A percentile compares a stretch with the other conserved stretches of the same genome.
Evolutionary conservation across 2,113 vertebrate genomes (phyloP).

Genomic region (Tauraco erythrolophus): DNA sequence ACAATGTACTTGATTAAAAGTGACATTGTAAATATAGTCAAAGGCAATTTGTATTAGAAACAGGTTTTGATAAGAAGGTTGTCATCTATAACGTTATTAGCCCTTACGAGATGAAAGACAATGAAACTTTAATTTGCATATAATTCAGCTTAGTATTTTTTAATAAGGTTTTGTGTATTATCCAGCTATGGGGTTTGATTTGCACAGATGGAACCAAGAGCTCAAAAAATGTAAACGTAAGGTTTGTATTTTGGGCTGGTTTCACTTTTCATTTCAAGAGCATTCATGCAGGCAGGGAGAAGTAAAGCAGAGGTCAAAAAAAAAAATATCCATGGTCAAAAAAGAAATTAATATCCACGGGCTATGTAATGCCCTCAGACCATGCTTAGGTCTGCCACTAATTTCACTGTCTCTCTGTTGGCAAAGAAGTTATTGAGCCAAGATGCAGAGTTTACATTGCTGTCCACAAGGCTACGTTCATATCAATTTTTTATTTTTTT

Average conservation of each 20-base stretch:
- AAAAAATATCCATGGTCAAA: background rate
- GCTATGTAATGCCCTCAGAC: background rate
- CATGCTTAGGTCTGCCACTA: background rate
- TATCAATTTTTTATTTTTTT: background rate
- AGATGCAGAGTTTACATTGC: background rate
- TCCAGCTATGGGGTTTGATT: background rate
- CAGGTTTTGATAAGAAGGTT: conserved; percentile 49
- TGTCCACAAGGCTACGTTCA: background rate
- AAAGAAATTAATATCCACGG: background rate
- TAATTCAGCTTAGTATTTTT: conserved; percentile 42
- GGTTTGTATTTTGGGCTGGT: background rate
- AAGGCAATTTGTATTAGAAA: conserved; percentile 59
- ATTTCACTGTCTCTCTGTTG: background rate
- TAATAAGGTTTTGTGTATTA: conserved; percentile 35
- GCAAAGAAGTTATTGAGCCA: background rate
- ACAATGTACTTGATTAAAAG: conserved; percentile 65
- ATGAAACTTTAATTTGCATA: conserved; percentile 47
- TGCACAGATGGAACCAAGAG: conserved; percentile 2
- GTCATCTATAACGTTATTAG: conserved; percentile 39
- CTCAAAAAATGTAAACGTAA: background rate
- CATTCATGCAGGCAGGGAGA: background rate
- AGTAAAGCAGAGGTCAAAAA: background rate
- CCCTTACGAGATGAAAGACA: conserved; percentile 50
- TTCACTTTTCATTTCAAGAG: background rate
- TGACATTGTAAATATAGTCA: conserved; percentile 64